Evolutionary conservation across 2,888 invertebrate species (phyloP), one percentile per base, ranked within the genome.

Genomic region (Sialis fuliginosa): DNA sequence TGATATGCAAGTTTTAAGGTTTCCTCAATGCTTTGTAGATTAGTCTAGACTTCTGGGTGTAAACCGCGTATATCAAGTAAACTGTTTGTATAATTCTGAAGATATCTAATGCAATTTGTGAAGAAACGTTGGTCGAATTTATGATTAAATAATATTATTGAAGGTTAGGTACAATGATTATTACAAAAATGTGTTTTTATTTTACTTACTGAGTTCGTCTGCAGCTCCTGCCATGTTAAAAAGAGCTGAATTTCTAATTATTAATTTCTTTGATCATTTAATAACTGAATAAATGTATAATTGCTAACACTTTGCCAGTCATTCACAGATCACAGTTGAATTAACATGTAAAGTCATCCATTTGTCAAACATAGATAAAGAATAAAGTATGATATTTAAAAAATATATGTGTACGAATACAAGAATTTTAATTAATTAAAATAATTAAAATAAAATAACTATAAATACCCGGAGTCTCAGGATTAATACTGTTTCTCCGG

Each of bases 161-260:
- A 37, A 37, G 37, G 37, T 37, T 37, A 37, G 7, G 37, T 37
- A 7, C 37, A 37, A 12, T 7, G 12, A 37, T 6, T 37, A 9
- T 7, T 10, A 7, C 4, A 37, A 37, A 37, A 37, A 7, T 8
- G 10, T 33, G 33, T 37, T 33, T 42, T 43, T 30, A 40, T 10
- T 31, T 45, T 53, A 56, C 56, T 53, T 42, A 54, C 54, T 50
- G 48, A 57, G 51, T 50, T 58, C 58, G 33, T 58, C 57, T 12
- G 52, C 52, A 39, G 55, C 53, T 7, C 52, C 53, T 42, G 56
- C 55, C 58, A 58, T 58, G 52, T 50, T 50, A 42, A 33, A 42
- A 34, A 47, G 33, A 43, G 33, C 40, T 22, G 33, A 31, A 35
- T 45, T 37, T 45, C 22, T 45, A 12, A 35, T 37, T 51, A 54